A percentile compares a stretch with the other conserved stretches of the same genome.
Evolutionary conservation across 2,888 invertebrate genomes (phyloP).

Genomic region (Sarcophaga subvicina): DNA sequence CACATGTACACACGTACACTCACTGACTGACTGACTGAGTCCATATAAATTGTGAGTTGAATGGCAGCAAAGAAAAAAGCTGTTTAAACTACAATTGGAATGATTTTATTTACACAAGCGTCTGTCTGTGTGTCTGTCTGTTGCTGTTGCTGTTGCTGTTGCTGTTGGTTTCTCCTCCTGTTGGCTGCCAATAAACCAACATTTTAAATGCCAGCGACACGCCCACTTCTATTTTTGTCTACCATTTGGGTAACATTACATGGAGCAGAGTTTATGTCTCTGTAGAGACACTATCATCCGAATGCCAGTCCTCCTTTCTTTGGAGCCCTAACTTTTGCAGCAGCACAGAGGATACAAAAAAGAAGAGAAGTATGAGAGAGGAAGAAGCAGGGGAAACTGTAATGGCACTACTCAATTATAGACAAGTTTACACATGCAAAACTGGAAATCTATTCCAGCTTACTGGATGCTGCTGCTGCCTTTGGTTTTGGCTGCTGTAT

Average conservation of each 20-base stretch:
- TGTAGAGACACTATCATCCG: neutral
- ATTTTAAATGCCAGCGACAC: slow-evolving; percentile 58
- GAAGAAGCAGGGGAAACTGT: slow-evolving; percentile 20
- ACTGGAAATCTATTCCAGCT: slow-evolving; percentile 60
- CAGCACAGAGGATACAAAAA: neutral
- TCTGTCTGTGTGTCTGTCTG: slow-evolving; percentile 31
- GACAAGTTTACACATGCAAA: slow-evolving; percentile 39
- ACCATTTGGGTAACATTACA: slow-evolving; percentile 39
- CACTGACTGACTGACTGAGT: neutral
- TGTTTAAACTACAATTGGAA: slow-evolving; percentile 22
- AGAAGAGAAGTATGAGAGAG: neutral
- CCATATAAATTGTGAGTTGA: slow-evolving; percentile 20
- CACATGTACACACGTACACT: neutral
- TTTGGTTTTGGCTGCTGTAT: neutral
- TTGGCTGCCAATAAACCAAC: slow-evolving; percentile 68
- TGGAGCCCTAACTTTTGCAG: slow-evolving; percentile 31
- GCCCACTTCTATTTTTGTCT: slow-evolving; percentile 67
- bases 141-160: neutral
- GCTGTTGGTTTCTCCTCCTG: slow-evolving; percentile 42
- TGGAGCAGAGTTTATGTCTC: slow-evolving; percentile 41
- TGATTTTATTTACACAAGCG: slow-evolving; percentile 62
- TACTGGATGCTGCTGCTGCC: neutral
- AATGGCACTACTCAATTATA: slow-evolving; percentile 67
- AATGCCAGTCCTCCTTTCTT: neutral
- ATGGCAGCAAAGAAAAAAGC: slow-evolving; percentile 16